These are phyloP conservation scores for Acromyrmex echinatior DNA, from an alignment of 1,140 invertebrate genomes.

Conservation along the genomic window DNA sequence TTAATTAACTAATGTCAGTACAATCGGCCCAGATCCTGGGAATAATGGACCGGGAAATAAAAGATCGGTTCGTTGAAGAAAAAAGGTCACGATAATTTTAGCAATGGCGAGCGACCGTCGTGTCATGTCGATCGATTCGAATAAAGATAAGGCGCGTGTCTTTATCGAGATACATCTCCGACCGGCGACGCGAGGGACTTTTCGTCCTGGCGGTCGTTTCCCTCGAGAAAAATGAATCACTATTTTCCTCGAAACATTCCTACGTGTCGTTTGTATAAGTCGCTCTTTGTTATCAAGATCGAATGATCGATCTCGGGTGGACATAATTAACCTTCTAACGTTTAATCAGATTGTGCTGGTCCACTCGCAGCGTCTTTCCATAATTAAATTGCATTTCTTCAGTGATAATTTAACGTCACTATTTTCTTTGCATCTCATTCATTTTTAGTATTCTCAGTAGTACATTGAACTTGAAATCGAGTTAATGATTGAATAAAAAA, in stretches of 20 bases:
- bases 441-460: not conserved
- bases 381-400: conserved; percentile 1
- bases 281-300: not conserved
- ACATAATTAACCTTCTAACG: not conserved
- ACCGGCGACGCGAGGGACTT: not conserved
- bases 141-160: conserved; percentile 3
- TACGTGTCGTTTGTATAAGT: not conserved
- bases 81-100: conserved; percentile 22
- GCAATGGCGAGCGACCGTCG: not conserved
- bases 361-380: not conserved
- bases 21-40: not conserved
- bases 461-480: not conserved
- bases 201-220: not conserved
- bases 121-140: conserved; percentile 11
- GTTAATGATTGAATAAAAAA: not conserved
- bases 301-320: not conserved
- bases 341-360: not conserved
- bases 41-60: conserved; percentile 32
- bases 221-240: conserved; percentile 34
- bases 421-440: not conserved
- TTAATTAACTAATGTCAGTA: conserved; percentile 39
- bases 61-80: conserved; percentile 4
- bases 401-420: not conserved
- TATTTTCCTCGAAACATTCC: not conserved
- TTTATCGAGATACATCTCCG: not conserved